phyloP scores from a whole-genome alignment of 1,140 invertebrate genomes.

The Aphelenchoides fujianensis region DNA sequence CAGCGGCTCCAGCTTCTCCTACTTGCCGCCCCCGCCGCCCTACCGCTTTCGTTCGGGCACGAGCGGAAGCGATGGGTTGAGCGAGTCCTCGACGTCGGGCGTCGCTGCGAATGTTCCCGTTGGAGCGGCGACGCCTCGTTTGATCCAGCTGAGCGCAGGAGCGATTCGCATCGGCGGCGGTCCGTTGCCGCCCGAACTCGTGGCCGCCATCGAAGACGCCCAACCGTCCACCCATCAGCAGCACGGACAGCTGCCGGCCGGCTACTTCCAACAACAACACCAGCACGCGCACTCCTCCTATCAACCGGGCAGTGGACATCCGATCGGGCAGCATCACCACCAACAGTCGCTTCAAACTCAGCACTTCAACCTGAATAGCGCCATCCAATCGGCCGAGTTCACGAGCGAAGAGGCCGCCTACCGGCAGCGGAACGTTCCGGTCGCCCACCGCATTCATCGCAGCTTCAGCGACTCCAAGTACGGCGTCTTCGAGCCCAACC shows the following conservation, averaged over 20 bases:
- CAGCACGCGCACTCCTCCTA: too few relatives aligned
- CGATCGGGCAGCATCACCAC: not conserved
- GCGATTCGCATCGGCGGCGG: conserved; percentile 20
- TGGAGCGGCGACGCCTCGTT: not conserved
- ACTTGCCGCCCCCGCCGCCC: conserved; percentile 51
- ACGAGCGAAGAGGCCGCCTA: not conserved
- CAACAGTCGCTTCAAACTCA: not conserved
- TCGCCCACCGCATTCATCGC: conserved; percentile 47
- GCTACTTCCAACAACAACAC: conserved; percentile 25
- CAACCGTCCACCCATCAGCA: not conserved
- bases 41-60: conserved; percentile 48
- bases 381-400: not conserved
- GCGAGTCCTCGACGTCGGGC: not conserved
- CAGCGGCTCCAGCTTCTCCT: conserved; percentile 48
- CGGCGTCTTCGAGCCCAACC: conserved; percentile 13
- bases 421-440: not conserved
- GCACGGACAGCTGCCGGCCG: not conserved
- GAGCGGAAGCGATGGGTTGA: conserved; percentile 28
- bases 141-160: not conserved
- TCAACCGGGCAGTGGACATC: too few relatives aligned
- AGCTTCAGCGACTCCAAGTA: conserved; percentile 54
- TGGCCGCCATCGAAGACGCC: not conserved
- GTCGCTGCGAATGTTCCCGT: not conserved
- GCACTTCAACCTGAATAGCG: not conserved
- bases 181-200: conserved; percentile 11